These are phyloP conservation scores for Papio anubis DNA, from an alignment of 2,113 vertebrate genomes.

Conservation along the genomic window DNA sequence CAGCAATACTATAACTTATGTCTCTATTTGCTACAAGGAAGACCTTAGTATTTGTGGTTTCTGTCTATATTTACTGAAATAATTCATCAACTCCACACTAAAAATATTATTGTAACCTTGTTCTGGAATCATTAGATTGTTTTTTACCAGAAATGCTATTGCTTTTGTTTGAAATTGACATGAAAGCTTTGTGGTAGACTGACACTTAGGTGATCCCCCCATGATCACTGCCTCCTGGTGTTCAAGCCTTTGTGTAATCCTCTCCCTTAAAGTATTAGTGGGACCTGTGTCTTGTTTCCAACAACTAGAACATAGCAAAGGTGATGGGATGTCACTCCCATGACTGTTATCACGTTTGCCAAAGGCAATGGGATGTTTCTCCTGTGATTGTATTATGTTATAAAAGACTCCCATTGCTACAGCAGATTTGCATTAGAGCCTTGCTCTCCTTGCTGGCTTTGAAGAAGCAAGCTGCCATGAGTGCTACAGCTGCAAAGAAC, in stretches of 20 bases:
- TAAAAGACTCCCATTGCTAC: background rate
- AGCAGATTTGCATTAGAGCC: background rate
- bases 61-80: background rate
- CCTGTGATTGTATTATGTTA: background rate
- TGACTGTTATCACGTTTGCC: background rate
- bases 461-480: background rate
- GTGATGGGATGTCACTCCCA: background rate
- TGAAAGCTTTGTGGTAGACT: background rate
- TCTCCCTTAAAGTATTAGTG: background rate
- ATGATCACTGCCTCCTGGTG: background rate
- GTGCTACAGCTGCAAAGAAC: background rate
- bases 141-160: background rate
- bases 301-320: background rate
- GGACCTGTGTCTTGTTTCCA: background rate
- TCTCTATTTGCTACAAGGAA: background rate
- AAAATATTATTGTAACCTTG: background rate
- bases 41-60: background rate
- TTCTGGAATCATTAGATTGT: background rate
- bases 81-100: background rate
- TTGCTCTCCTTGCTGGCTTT: background rate
- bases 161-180: background rate
- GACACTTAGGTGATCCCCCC: background rate
- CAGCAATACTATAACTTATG: background rate
- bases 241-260: background rate
- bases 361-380: background rate